These are phyloP conservation scores for Lasioglossum villosulum DNA, from an alignment of 2,888 invertebrate genomes.

Conservation along the genomic window DNA sequence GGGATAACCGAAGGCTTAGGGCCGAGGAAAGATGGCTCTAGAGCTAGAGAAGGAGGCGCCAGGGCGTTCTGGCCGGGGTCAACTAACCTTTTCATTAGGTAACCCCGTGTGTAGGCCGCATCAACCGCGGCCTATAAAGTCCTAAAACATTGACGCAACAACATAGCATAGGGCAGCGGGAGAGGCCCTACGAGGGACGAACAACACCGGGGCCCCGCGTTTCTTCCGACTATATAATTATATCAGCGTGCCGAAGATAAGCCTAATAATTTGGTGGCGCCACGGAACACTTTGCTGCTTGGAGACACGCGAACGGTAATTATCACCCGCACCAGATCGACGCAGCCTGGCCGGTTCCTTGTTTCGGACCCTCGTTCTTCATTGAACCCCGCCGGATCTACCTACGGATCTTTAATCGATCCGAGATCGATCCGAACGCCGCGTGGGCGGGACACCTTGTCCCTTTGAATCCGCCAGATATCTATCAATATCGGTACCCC, in stretches of 20 bases:
- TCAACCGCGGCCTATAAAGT: conserved; percentile 78
- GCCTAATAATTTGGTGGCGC: conserved; percentile 84
- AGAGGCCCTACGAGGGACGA: background rate
- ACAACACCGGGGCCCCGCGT: conserved; percentile 14
- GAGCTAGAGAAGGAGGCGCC: conserved; percentile 81
- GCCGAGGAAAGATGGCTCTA: conserved; percentile 1
- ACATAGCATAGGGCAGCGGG: conserved; percentile 55
- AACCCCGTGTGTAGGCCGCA: conserved; percentile 80
- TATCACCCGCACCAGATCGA: conserved; percentile 76
- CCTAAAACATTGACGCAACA: conserved; percentile 82
- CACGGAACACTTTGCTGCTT: conserved; percentile 78
- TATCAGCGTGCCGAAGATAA: conserved; percentile 80
- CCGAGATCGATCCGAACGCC: conserved; percentile 36
- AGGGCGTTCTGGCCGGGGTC: conserved; percentile 83
- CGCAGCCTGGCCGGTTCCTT: conserved; percentile 34
- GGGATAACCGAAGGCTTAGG: background rate
- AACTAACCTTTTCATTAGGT: conserved; percentile 84
- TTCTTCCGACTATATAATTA: conserved; percentile 79
- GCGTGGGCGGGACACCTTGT: conserved; percentile 50
- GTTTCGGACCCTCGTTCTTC: conserved; percentile 60
- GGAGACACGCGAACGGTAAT: conserved; percentile 84
- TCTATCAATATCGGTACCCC: conserved; percentile 9
- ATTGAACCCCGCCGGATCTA: conserved; percentile 58
- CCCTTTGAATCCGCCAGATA: conserved; percentile 4
- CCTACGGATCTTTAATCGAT: conserved; percentile 65